Evolutionary conservation across 2,113 vertebrate species (phyloP), one percentile per base, ranked within the genome.

Genomic region (Paratilapia polleni): DNA sequence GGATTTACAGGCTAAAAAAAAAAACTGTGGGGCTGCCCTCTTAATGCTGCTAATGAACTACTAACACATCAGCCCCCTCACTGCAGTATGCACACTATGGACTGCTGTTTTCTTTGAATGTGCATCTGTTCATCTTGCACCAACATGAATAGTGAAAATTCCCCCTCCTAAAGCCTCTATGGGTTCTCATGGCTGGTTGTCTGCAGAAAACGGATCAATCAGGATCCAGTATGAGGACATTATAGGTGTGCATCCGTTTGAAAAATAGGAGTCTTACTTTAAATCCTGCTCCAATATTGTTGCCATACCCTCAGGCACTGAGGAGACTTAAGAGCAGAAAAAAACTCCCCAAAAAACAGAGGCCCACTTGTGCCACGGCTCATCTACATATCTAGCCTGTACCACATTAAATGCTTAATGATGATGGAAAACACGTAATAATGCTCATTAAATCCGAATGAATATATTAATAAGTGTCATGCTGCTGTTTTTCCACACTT

Each of bases 401-500:
- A 77, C 70, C 81, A 28, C 57, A 74, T 83, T 34, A 70, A 57
- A 60, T 26, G 38, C 77, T 70, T 57, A 52, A 60, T 61, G 66
- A 8, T 78, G 77, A 31, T 77, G 75, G 77, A 74, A 77, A 84
- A 77, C 20, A 28, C 64, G 70, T 17, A 76, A 80, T 64, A 64
- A 68, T 49, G 80, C 87, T 86, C 56, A 80, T 80, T 81, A 79
- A 87, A 82, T 68, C 60, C 24, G n/a, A 57, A 89, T 85, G 24
- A 26, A 86, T 82, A 57, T 88, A 91, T 90, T 84, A 87, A 91
- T 89, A 89, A 88, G 82, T 52, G 80, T 74, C 83, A 77, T 88
- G 80, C 88, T 91, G 87, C 79, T 93, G 74, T 80, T 59, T n/a
- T 24, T 78, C 59, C 64, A 70, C 75, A 76, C 82, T 86, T 82